Evolutionary conservation across 2,888 invertebrate genomes (phyloP).

Genomic region (Ischnus inquisitorius): DNA sequence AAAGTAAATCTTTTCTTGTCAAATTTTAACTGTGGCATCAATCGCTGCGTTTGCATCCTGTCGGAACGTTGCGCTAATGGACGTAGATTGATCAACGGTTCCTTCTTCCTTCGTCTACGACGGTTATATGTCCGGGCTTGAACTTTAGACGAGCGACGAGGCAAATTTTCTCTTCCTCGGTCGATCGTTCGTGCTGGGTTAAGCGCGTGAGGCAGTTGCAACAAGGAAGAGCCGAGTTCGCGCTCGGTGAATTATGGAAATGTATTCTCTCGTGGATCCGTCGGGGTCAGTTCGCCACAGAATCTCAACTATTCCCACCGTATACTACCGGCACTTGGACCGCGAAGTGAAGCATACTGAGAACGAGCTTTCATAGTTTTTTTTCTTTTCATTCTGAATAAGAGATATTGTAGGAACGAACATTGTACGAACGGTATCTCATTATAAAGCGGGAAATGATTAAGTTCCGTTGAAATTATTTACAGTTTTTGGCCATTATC

Average conservation of each 20-base stretch:
- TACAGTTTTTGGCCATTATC: neutral
- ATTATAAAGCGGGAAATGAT: neutral
- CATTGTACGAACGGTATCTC: neutral
- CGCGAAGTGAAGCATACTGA: slow-evolving; percentile 34
- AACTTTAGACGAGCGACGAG: slow-evolving; percentile 37
- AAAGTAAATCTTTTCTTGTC: slow-evolving; percentile 11
- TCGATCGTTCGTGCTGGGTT: slow-evolving; percentile 28
- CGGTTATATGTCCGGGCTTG: slow-evolving; percentile 5
- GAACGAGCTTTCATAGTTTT: neutral
- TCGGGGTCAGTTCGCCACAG: slow-evolving; percentile 62
- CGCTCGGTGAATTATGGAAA: slow-evolving; percentile 60
- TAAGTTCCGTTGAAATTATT: neutral
- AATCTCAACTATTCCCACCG: slow-evolving; percentile 59
- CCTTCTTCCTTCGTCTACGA: slow-evolving; percentile 12
- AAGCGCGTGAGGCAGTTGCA: slow-evolving; percentile 15
- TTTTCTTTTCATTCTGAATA: slow-evolving; percentile 33
- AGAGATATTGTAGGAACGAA: slow-evolving; percentile 7
- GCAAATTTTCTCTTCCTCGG: slow-evolving; percentile 40
- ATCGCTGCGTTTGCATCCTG: neutral
- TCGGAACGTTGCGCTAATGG: neutral
- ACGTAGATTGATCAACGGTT: slow-evolving; percentile 30
- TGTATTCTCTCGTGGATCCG: slow-evolving; percentile 57
- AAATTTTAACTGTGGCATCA: slow-evolving; percentile 18
- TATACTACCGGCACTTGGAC: slow-evolving; percentile 27
- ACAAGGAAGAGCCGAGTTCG: slow-evolving; percentile 36